A percentile compares a stretch with the other conserved stretches of the same genome.
Conservation (phyloP, 2,888 invertebrate genomes). For the Nomada fabriciana region DNA sequence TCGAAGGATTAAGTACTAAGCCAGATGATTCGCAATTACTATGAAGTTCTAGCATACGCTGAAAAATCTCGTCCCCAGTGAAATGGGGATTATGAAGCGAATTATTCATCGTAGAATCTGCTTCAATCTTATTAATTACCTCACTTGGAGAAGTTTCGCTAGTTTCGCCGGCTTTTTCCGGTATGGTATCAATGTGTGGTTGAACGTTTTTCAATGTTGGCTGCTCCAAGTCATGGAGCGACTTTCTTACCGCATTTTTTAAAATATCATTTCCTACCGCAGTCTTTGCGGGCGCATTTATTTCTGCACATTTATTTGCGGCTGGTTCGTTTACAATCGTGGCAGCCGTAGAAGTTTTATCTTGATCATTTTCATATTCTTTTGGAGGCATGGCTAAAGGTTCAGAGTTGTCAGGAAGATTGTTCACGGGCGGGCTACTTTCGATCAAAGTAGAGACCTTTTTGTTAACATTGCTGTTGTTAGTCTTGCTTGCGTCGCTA, state of each 20-base stretch:
- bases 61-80: not conserved
- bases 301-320: not conserved
- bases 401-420: too few relatives aligned
- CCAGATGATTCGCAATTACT: not conserved
- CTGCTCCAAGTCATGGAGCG: not conserved
- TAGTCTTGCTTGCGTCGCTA: not conserved
- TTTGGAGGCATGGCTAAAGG: too few relatives aligned
- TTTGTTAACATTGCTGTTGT: not conserved
- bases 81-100: too few relatives aligned
- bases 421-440: too few relatives aligned
- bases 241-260: too few relatives aligned
- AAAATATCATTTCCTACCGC: too few relatives aligned
- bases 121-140: too few relatives aligned
- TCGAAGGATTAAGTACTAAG: not conserved
- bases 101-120: not conserved
- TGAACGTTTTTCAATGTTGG: not conserved
- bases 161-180: not conserved
- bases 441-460: not conserved
- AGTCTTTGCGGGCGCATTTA: not conserved
- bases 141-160: not conserved
- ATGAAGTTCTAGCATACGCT: conserved; percentile 18
- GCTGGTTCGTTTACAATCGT: too few relatives aligned
- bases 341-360: too few relatives aligned
- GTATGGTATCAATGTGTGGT: not conserved
- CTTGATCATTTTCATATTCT: too few relatives aligned